Base-by-base conservation (phyloP, 2,113 vertebrate species). In the Lanius collurio region DNA sequence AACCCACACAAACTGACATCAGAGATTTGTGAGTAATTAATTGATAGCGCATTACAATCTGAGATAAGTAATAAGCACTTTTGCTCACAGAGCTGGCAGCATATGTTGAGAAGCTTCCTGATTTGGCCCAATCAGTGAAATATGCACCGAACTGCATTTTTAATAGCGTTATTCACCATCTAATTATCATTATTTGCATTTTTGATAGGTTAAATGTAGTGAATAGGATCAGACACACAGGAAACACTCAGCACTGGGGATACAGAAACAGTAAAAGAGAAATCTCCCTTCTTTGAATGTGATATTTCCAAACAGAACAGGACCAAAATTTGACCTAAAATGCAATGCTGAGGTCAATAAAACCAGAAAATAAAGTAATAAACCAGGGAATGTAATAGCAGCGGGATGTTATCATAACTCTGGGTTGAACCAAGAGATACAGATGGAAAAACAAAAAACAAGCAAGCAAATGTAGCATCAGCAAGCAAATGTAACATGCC, bases 131-230 rank as follows among this genome's bases (percentile, higher is more conserved):
- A 97, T 97, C 96, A 97, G 94, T 83, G 87, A 93, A 94, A 95
- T 59, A 90, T 31, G 92, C 93, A 94, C 90, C 2, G 0, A 96
- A 78, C 81, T 94, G 87, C 93, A 96, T 94, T 87, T 93, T 71
- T 97, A 96, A 97, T 92, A 90, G 73, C 42, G 22, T 90, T 94
- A 94, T 95, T 92, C 90, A 79, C 83, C 92, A 82, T 68, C 95
- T 97, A 96, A 97, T 97, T 97, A 97, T 92, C 90, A 89, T 95
- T 96, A 96, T 97, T 97, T 97, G 90, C 92, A 94, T 96, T 89
- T 93, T 83, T 92, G 94, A 94, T 95, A 78, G 80, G 77, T 89
- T 94, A 95, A 96, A 92, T 75, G 73, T 69, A 87, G 49, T 47
- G 83, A 93, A 92, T 64, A 56, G 83, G 76, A 91, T 94, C 86